phyloP scores from a whole-genome alignment of 2,113 vertebrate species.

The Perca schrenkii region DNA sequence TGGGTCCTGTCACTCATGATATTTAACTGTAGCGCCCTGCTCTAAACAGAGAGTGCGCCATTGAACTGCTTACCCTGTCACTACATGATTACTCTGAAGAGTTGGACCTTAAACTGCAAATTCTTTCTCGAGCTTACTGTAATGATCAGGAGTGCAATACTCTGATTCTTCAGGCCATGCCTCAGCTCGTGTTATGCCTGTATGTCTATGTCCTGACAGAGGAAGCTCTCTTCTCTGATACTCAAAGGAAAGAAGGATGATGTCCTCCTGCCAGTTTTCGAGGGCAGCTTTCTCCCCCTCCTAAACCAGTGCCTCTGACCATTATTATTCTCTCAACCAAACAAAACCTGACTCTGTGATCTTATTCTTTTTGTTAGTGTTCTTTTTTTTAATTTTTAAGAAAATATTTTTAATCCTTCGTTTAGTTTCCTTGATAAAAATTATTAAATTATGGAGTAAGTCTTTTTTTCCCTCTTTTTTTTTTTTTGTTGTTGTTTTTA shows the following conservation, averaged over 20 bases:
- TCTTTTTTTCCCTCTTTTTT: conserved; percentile 31
- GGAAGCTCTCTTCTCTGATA: conserved; percentile 35
- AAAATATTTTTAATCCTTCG: conserved; percentile 72
- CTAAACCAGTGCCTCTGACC: conserved; percentile 78
- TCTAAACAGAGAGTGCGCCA: conserved; percentile 53
- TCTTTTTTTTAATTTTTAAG: conserved; percentile 66
- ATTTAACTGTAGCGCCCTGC: conserved; percentile 38
- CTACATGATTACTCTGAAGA: conserved; percentile 33
- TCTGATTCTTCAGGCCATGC: conserved; percentile 34
- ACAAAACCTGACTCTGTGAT: conserved; percentile 72
- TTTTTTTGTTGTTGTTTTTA: conserved; percentile 52
- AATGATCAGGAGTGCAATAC: conserved; percentile 21
- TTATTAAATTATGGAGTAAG: conserved; percentile 66
- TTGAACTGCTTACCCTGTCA: conserved; percentile 47
- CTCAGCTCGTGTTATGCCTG: conserved; percentile 41
- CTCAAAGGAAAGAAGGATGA: conserved; percentile 36
- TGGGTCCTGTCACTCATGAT: conserved; percentile 19
- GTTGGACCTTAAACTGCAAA: conserved; percentile 56
- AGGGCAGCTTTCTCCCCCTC: conserved; percentile 36
- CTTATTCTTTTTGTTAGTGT: conserved; percentile 33
- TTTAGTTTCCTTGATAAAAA: conserved; percentile 51
- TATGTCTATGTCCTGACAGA: conserved; percentile 38
- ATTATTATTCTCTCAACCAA: conserved; percentile 59
- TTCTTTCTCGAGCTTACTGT: conserved; percentile 42
- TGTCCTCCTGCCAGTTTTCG: conserved; percentile 20